Conservation (phyloP, 2,888 invertebrate genomes). For the Spilarctia lutea region DNA sequence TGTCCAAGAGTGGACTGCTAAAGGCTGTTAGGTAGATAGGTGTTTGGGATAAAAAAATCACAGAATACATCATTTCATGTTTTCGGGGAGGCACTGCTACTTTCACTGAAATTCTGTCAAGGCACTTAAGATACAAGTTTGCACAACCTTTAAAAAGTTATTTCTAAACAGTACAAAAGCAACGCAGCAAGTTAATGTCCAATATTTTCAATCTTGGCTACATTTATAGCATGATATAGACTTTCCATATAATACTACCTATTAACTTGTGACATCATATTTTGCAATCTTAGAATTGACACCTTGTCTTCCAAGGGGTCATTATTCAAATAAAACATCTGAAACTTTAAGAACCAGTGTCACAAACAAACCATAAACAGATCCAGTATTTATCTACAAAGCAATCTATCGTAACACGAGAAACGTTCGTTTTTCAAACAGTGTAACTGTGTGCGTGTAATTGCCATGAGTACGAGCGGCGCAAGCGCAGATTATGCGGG, state of each 20-base stretch:
- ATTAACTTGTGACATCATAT: background rate
- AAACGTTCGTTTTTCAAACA: constrained; percentile 57
- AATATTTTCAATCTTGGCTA: background rate
- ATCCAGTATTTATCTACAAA: constrained; percentile 54
- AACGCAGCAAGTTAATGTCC: no score
- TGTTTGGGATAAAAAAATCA: background rate
- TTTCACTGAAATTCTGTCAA: background rate
- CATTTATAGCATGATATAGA: background rate
- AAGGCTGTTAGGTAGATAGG: no score
- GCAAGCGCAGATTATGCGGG: constrained; percentile 41
- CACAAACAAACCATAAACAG: constrained; percentile 57
- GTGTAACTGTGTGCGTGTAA: constrained; percentile 31
- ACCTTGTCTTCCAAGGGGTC: background rate
- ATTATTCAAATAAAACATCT: background rate
- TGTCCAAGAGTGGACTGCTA: no score
- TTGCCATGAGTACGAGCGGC: constrained; percentile 24
- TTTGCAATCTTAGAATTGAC: background rate
- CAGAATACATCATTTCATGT: background rate
- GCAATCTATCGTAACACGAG: constrained; percentile 65
- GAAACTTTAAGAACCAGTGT: constrained; percentile 51
- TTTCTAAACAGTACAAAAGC: background rate
- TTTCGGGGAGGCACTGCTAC: no score
- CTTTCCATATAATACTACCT: background rate
- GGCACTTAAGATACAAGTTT: background rate
- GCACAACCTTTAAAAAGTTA: background rate